Conservation (phyloP, 2,888 invertebrate genomes). For the Scaptomyza parva region DNA sequence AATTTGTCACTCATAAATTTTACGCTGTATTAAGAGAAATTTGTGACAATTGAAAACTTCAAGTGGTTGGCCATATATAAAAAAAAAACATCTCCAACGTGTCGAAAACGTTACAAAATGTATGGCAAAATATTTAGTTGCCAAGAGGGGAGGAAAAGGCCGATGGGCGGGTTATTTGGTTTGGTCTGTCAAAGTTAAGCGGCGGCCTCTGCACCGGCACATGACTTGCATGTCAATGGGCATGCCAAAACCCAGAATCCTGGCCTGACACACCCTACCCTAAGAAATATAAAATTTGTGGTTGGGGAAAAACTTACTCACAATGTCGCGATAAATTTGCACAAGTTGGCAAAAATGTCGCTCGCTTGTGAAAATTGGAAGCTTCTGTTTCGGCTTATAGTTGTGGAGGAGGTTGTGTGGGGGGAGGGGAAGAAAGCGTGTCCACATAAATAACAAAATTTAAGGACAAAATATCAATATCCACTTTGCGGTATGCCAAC, state of each 20-base stretch:
- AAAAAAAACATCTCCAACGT: conserved; percentile 45
- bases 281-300: not conserved
- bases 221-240: conserved; percentile 82
- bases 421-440: conserved; percentile 43
- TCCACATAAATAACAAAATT: conserved; percentile 85
- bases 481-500: conserved; percentile 84
- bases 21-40: conserved; percentile 81
- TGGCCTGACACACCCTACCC: conserved; percentile 25
- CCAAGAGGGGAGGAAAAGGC: conserved; percentile 20
- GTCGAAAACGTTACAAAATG: conserved; percentile 72
- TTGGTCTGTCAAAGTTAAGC: conserved; percentile 80
- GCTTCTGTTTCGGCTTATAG: conserved; percentile 57
- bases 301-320: conserved; percentile 43
- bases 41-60: conserved; percentile 76
- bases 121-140: conserved; percentile 64
- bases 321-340: conserved; percentile 82
- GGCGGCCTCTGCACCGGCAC: conserved; percentile 81
- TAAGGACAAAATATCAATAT: conserved; percentile 85
- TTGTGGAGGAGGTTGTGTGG: too few species aligned
- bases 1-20: conserved; percentile 83
- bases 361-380: conserved; percentile 66
- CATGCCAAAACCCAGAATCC: conserved; percentile 21
- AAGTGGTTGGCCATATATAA: conserved; percentile 52
- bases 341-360: conserved; percentile 72
- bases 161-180: conserved; percentile 50